Base-by-base conservation (phyloP, 2,113 vertebrate species). In the Apus apus region DNA sequence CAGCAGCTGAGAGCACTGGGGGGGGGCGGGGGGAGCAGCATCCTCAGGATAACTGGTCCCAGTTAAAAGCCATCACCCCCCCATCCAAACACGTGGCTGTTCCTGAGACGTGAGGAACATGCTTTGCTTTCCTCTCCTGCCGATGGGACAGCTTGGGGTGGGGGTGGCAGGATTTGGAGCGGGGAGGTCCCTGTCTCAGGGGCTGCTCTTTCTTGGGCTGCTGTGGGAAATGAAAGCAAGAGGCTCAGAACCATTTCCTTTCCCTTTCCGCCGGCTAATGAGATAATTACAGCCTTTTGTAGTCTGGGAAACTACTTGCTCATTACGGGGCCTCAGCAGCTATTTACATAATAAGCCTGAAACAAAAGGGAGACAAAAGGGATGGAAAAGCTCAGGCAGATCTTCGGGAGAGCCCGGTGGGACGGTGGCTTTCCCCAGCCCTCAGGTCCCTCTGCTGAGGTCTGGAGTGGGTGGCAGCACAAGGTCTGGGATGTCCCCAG, bases 211-310 rank as follows among this genome's bases (percentile, higher is more conserved):
- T 65, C 89, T 74, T 8, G 8, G 67, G 78, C 57, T 78, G 89
- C 72, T 57, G 32, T 38, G 80, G 88, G 89, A 87, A 94, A 96
- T 92, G 30, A 85, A 94, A 80, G 18, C 32, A 14, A 94, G 84
- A 1, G 3, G 62, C 90, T 87, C 18, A 73, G 80, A 66, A 89
- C 83, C 45, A 38, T 66, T 91, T 94, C 95, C 91, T 93, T 87
- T 81, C 57, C 90, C 85, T 96, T 91, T 87, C 90, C 5, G 34
- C 79, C 91, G 79, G 79, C 91, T 97, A 97, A 97, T 97, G 89
- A 95, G 94, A 90, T 97, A 96, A 97, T 97, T 97, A 97, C 84
- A 90, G 97, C 79, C 92, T 97, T 97, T 96, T 96, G 93, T 95
- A 60, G 93, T 94, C 96, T 77, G 95, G 90, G 94, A 95, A 95